Evolutionary conservation across 2,888 invertebrate genomes (phyloP), one percentile per base, ranked within the genome.

Genomic region (Aphodius sticticus): DNA sequence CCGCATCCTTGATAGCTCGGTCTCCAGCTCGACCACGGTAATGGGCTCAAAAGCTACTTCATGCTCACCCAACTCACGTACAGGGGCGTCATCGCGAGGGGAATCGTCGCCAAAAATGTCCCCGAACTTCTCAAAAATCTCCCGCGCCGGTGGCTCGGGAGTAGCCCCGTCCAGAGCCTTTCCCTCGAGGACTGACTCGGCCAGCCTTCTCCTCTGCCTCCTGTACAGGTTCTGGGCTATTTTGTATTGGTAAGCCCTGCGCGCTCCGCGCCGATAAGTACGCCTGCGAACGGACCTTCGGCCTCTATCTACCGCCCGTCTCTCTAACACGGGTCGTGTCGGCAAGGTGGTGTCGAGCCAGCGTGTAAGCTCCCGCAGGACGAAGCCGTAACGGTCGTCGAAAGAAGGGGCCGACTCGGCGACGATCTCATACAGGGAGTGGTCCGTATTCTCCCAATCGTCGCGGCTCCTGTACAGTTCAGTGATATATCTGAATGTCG

Each of bases 321-420:
- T 36, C 75, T 0, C 38, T 0, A 7, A 1, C 9, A 14, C 12
- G 70, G 26, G 70, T 70, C 70, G 53, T 12, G 6, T 7, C 7
- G 53, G 12, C 1, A 53, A 70, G n/a, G 36, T 38, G 16, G 79
- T 80, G 0, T 82, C 16, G 14, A 82, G 79, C 9, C 76, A 76
- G 12, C 81, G 70, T n/a, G 26, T 26, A 3, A 26, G 26, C 26
- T 26, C 26, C 3, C 3, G 26, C 26, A 26, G 26, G 26, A 26
- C 26, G 1, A 26, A 26, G 26, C 26, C 3, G 26, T 26, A 81
- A 16, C 2, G 82, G n/a, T 16, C 82, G 53, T 0, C 80, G 26
- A 6, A 81, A 9, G 5, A 80, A 37, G 26, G 82, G 82, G 26
- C 80, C 83, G 16, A 82, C 82, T 0, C 83, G 82, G 9, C 82